Evolutionary conservation across 2,113 vertebrate species (phyloP), one percentile per base, ranked within the genome.

Genomic region (Hyaena hyaena): DNA sequence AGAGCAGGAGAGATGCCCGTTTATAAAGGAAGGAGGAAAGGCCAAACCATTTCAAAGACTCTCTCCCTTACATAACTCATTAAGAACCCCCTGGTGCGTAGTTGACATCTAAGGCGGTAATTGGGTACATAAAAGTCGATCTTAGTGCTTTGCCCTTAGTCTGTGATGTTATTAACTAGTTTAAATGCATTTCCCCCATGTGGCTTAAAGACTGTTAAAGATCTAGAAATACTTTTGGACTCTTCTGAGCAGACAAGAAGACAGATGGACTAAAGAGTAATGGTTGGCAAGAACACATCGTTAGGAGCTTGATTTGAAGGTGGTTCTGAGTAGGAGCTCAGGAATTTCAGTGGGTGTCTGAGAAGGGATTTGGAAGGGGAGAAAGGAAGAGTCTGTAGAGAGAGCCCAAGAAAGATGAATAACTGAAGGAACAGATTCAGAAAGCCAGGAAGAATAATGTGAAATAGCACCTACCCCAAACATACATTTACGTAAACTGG

Each of bases 161-260:
- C 93, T 96, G 84, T 89, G 53, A 90, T 90, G 88, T 95, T 96
- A 90, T 94, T 97, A 97, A 97, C 61, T n/a, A 92, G 93, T 93
- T 96, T 90, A 85, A 97, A 95, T 88, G 55, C 88, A 76, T 90
- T 93, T 83, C n/a, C 77, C 68, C 68, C 84, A 71, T 58, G 92
- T 92, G 88, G 66, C 35, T 94, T 65, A 86, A 95, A 94, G 90
- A 93, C 19, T 63, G 35, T 91, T 79, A 94, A 96, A 95, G 92
- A 93, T 81, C 48, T 92, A 90, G 95, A 96, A 95, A 95, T 55
- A 87, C 55, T 96, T 95, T 69, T 68, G 74, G 92, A 63, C 33
- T 96, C 71, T 63, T 85, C 39, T 90, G 77, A 95, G 92, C 69
- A 87, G 91, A 88, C 45, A 80, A 88, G 66, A 86, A 95, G 85